Percentiles rank a stretch among this genome's conserved stretches.
phyloP scores from a whole-genome alignment of 2,888 invertebrate species.

The Tridacna gigas region DNA sequence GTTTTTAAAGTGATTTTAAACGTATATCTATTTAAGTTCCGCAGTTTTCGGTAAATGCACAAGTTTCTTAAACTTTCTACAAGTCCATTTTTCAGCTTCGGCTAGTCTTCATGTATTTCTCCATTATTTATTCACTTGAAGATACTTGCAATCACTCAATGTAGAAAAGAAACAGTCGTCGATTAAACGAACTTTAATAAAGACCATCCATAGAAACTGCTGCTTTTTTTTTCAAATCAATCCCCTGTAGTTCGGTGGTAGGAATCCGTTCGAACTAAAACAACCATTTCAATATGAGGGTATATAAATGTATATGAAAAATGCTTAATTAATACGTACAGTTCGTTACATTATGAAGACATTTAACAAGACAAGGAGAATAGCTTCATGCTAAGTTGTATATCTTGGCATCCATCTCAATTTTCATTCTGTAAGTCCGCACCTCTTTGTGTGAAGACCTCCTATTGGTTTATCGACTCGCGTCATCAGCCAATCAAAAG shows the following conservation, averaged over 20 bases:
- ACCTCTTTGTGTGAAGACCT: conserved; percentile 67
- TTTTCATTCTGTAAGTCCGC: conserved; percentile 67
- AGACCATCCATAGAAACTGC: too few relatives aligned
- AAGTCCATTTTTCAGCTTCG: too few relatives aligned
- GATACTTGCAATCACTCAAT: too few relatives aligned
- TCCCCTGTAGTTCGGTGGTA: not conserved
- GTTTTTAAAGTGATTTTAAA: too few relatives aligned
- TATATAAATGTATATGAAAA: conserved; percentile 17
- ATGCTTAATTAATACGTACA: conserved; percentile 37
- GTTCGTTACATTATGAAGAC: conserved; percentile 41
- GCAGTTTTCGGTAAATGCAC: too few relatives aligned
- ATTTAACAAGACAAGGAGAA: conserved; percentile 51
- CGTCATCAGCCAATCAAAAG: conserved; percentile 62
- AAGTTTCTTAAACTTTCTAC: too few relatives aligned
- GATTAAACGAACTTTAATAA: too few relatives aligned
- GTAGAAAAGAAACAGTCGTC: too few relatives aligned
- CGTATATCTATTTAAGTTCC: too few relatives aligned
- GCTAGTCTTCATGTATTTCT: too few relatives aligned
- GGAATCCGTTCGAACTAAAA: conserved; percentile 12
- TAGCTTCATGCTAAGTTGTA: conserved; percentile 63
- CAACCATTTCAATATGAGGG: conserved; percentile 10
- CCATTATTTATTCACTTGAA: too few relatives aligned
- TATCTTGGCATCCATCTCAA: conserved; percentile 69
- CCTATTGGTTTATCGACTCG: conserved; percentile 60
- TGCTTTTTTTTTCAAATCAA: not conserved